Conservation (phyloP, 2,888 invertebrate genomes). For the Drosophila barbarae region DNA sequence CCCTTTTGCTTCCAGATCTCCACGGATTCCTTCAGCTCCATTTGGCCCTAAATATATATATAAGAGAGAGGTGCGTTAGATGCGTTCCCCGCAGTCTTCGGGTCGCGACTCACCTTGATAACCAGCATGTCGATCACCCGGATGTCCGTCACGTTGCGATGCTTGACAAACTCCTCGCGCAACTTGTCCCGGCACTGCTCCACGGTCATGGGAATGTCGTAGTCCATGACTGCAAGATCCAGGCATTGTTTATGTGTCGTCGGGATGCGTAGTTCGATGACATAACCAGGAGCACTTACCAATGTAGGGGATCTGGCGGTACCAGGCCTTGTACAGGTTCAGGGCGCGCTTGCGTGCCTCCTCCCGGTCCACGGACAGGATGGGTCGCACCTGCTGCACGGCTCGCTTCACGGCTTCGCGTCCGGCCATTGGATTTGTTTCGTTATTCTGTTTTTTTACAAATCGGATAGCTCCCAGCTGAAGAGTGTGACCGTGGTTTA, state of each 20-base stretch:
- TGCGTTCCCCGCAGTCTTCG: too few relatives aligned
- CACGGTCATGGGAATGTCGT: constrained; percentile 88
- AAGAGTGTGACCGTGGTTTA: constrained; percentile 17
- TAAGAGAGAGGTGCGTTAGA: not conserved
- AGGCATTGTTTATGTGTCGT: constrained; percentile 45
- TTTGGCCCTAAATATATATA: constrained; percentile 86
- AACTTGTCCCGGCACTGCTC: constrained; percentile 86
- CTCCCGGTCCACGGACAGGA: constrained; percentile 87
- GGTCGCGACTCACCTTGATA: constrained; percentile 85
- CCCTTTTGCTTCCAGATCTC: constrained; percentile 94
- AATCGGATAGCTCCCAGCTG: constrained; percentile 10
- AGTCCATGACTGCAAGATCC: constrained; percentile 85
- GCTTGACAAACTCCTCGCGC: constrained; percentile 87
- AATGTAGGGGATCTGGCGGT: constrained; percentile 92
- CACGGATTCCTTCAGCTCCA: constrained; percentile 93
- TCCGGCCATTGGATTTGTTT: constrained; percentile 69
- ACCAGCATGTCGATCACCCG: constrained; percentile 95
- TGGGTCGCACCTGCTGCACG: constrained; percentile 88
- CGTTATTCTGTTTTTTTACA: constrained; percentile 20
- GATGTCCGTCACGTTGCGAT: constrained; percentile 89
- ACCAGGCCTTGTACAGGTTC: constrained; percentile 96
- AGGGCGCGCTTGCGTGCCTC: constrained; percentile 92
- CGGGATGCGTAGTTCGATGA: constrained; percentile 54
- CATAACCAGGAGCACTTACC: constrained; percentile 82
- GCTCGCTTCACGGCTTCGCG: constrained; percentile 81